These are phyloP conservation scores for Brachionus manjavacas DNA, from an alignment of 1,140 invertebrate genomes.

Conservation along the genomic window DNA sequence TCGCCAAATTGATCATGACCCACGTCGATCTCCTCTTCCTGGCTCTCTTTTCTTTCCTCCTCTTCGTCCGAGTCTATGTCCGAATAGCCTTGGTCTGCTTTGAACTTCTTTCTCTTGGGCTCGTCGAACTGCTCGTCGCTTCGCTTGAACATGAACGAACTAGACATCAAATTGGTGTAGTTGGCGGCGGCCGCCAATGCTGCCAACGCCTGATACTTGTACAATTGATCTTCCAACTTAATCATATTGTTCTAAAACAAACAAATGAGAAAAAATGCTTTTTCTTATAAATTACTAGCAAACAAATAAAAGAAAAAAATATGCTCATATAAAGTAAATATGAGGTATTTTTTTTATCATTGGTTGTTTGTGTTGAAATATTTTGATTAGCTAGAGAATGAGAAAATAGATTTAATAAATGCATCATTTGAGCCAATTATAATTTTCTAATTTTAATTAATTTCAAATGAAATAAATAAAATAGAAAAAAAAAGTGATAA, in stretches of 20 bases:
- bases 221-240: conserved; percentile 1
- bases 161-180: neutral
- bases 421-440: conserved; percentile 1
- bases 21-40: neutral
- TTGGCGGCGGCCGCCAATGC: neutral
- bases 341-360: neutral
- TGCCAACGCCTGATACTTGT: conserved; percentile 13
- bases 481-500: neutral
- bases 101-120: neutral
- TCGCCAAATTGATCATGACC: neutral
- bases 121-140: neutral
- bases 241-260: neutral
- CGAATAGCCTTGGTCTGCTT: neutral
- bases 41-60: neutral
- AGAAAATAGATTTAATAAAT: neutral
- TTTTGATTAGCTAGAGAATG: neutral
- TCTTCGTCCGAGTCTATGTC: neutral
- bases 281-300: neutral
- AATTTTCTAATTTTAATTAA: neutral
- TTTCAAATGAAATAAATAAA: neutral
- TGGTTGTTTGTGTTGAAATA: neutral
- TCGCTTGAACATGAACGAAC: neutral
- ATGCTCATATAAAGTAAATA: neutral
- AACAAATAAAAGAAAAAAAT: neutral
- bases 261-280: neutral